Conservation (phyloP, 2,113 vertebrate genomes). For the Hippocampus abdominalis region DNA sequence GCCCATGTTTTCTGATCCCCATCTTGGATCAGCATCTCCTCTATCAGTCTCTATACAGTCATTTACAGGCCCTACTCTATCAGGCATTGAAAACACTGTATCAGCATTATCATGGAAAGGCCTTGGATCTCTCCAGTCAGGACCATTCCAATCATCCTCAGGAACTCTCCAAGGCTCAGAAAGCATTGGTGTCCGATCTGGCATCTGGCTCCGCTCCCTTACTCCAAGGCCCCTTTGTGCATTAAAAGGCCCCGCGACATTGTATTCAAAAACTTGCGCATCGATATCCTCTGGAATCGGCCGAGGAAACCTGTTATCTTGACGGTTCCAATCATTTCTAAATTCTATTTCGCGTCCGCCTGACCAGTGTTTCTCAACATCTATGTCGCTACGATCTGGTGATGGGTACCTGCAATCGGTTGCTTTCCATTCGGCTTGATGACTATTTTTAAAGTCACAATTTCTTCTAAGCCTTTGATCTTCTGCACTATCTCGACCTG, state of each 20-base stretch:
- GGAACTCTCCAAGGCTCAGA: conserved; percentile 7
- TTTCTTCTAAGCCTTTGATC: conserved; percentile 20
- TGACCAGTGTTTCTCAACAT: conserved; percentile 32
- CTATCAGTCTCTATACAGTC: conserved; percentile 30
- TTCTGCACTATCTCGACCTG: conserved; percentile 17
- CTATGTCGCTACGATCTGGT: conserved; percentile 14
- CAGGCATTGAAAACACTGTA: conserved; percentile 6
- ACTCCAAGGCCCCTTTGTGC: no score
- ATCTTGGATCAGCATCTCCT: conserved; percentile 8
- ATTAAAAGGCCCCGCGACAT: conserved; percentile 1
- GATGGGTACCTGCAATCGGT: conserved; percentile 17
- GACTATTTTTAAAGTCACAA: conserved; percentile 27
- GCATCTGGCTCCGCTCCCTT: neutral
- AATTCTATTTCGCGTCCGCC: conserved; percentile 22
- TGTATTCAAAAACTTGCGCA: conserved; percentile 19
- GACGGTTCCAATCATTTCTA: conserved; percentile 26
- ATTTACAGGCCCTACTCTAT: conserved; percentile 25
- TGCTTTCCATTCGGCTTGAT: conserved; percentile 15
- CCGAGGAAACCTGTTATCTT: conserved; percentile 7
- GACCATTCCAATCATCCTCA: conserved; percentile 30
- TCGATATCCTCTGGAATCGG: conserved; percentile 1
- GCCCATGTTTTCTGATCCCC: conserved; percentile 4
- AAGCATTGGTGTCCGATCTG: conserved; percentile 26
- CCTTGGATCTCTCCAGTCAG: conserved; percentile 11
- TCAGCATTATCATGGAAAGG: conserved; percentile 25